Evolutionary conservation across 2,888 invertebrate genomes (phyloP).

Genomic region (Neuroscelio doddi): DNA sequence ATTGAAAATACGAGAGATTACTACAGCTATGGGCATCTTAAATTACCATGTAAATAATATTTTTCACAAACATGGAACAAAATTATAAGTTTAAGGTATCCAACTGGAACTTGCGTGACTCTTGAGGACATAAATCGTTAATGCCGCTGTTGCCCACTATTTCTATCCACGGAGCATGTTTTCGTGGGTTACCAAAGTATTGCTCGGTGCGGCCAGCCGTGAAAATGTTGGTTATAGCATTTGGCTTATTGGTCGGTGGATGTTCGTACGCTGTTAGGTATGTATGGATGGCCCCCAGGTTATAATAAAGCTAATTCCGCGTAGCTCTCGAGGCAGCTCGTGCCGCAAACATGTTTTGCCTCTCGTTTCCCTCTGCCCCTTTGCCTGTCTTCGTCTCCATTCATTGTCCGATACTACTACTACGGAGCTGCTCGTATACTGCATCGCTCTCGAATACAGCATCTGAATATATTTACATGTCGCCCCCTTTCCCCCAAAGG

Average conservation of each 20-base stretch:
- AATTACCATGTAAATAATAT: too few relatives aligned
- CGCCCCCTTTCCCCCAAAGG: constrained; percentile 47
- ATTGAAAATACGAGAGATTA: too few relatives aligned
- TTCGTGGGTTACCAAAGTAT: constrained; percentile 52
- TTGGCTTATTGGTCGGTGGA: constrained; percentile 62
- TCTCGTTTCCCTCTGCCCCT: constrained; percentile 56
- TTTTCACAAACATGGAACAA: too few relatives aligned
- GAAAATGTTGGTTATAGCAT: constrained; percentile 67
- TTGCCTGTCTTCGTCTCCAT: constrained; percentile 42
- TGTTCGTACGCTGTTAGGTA: constrained; percentile 64
- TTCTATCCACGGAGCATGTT: constrained; percentile 51
- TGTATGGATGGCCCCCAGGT: constrained; percentile 69
- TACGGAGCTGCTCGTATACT: constrained; percentile 31
- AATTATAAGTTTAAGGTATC: constrained; percentile 4
- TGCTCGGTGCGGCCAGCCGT: constrained; percentile 56
- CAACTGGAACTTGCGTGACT: constrained; percentile 8
- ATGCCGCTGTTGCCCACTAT: constrained; percentile 13
- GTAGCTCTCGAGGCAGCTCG: constrained; percentile 69
- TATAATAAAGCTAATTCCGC: constrained; percentile 72
- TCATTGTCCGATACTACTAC: constrained; percentile 47
- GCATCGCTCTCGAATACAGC: constrained; percentile 44
- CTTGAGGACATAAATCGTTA: constrained; percentile 33
- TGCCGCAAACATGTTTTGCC: constrained; percentile 69
- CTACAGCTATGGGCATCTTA: too few relatives aligned
- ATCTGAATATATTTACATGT: constrained; percentile 62